phyloP scores from a whole-genome alignment of 2,113 vertebrate species.

The Phycodurus eques region DNA sequence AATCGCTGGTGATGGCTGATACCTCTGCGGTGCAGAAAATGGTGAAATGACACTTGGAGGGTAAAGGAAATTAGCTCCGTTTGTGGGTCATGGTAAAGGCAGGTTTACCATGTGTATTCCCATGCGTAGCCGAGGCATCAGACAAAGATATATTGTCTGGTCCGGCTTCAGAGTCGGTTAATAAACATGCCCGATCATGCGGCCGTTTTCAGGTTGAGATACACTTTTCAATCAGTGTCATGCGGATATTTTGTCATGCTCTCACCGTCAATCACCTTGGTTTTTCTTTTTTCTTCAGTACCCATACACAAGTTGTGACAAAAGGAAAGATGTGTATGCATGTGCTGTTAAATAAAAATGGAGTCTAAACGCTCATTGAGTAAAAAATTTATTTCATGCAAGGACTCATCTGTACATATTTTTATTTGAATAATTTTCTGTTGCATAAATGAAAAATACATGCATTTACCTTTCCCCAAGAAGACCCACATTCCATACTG shows the following conservation, averaged over 20 bases:
- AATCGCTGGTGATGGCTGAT: constrained; percentile 56
- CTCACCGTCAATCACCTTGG: constrained; percentile 49
- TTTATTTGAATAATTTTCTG: constrained; percentile 75
- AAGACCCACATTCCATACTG: constrained; percentile 77
- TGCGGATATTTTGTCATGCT: constrained; percentile 67
- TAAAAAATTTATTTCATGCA: constrained; percentile 99
- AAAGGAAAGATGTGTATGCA: constrained; percentile 59
- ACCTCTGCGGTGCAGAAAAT: constrained; percentile 32
- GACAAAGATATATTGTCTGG: constrained; percentile 49
- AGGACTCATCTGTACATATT: constrained; percentile 79
- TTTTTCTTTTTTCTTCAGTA: constrained; percentile 30
- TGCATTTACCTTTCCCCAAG: constrained; percentile 91
- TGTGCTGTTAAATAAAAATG: constrained; percentile 74
- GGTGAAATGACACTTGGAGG: constrained; percentile 45
- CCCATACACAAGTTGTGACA: constrained; percentile 13
- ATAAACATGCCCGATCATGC: constrained; percentile 72
- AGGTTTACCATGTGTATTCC: constrained; percentile 68
- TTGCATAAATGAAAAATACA: constrained; percentile 97
- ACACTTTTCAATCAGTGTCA: constrained; percentile 58
- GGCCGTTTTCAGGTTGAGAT: constrained; percentile 42
- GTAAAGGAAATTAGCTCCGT: constrained; percentile 63
- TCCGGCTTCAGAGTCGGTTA: constrained; percentile 49
- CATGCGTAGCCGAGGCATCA: constrained; percentile 68
- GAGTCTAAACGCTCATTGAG: constrained; percentile 74
- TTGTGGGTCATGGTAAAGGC: constrained; percentile 67